Evolutionary conservation across 2,113 vertebrate genomes (phyloP), one percentile per base, ranked within the genome.

Genomic region (Xerus inauris): DNA sequence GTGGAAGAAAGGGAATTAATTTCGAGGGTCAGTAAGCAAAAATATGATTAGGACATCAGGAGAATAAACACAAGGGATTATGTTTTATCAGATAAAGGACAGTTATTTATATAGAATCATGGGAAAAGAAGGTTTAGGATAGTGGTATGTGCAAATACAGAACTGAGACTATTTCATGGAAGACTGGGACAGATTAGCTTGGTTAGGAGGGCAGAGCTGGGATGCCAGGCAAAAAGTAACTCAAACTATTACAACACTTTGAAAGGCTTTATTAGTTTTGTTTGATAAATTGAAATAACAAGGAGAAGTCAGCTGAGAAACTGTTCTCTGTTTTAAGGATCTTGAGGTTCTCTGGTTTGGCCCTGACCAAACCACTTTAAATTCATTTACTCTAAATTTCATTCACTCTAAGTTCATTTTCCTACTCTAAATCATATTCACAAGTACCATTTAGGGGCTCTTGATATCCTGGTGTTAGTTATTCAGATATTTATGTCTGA

Each of bases 81-180:
- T 85, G 24, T 83, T 81, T 95, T 93, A 76, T 75, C 67, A 94
- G 71, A 32, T 91, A 65, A 91, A 69, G 64, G 71, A 85, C 64
- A 57, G 45, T 47, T 85, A 45, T 59, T 88, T 83, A 40, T 71
- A 24, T 84, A 65, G 51, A 86, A 71, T 5, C 71, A 20, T 85
- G 17, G 11, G 38, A 30, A 42, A 57, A 57, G 40, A 42, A 86
- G 40, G 14, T 62, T 20, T 85, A 14, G 26, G 64, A 64, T 45
- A 38, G 22, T 85, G 30, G 32, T 83, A 57, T 57, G 22, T 91
- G 45, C 45, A 76, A 42, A 85, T 75, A n/a, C 30, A 79, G 35
- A 80, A 89, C 24, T 75, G 65, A 91, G 28, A 67, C 30, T 64
- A 6, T 79, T 13, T 40, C 51, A 49, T 51, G 40, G 26, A 93